Evolutionary conservation across 1,140 invertebrate species (phyloP), one percentile per base, ranked within the genome.

Genomic region (Heliconius eleuchia): DNA sequence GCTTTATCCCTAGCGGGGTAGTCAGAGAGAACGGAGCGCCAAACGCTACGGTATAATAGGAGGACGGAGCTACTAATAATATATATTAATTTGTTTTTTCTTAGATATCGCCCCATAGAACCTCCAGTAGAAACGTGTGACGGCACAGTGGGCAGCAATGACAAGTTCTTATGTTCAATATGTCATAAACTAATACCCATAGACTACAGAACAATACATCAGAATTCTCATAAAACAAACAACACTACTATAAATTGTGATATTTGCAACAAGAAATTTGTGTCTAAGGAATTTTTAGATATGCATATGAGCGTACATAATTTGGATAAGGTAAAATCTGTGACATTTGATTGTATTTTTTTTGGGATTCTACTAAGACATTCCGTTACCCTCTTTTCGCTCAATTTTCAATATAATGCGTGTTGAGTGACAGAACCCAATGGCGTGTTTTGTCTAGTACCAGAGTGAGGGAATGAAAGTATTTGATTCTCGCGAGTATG

Each of bases 261-360:
- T n/a, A 95, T 96, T 8, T 97, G 96, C 77, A 97, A 97, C 84
- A 94, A 96, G 66, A 96, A 97, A 80, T 97, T 97, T 82, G 95
- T 95, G 39, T 96, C 96, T 0, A 84, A 92, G 1, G 95, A 96
- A 50, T 96, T 96, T 87, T 94, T 97, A 13, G 95, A 96, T 16
- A 96, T 97, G 96, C 97, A 97, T 88, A 95, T 96, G 76, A 96
- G 95, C 78, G 96, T 97, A 42, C 97, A 97, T 85, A 94, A 87
- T 84, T 89, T 88, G 71, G 92, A 94, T 80, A 95, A 95, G 92
- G 95, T 95, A 79, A 86, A 71, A 37, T 37, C 34, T 37, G 42
- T 46, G 42, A 46, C 13, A 46, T 46, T 16, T 46, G 42, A 16
- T 46, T 46, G 30, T 34, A 34, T 34, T 34, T 46, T 46, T 42